Evolutionary conservation across 2,113 vertebrate species (phyloP), one percentile per base, ranked within the genome.

Genomic region (Misgurnus anguillicaudatus): DNA sequence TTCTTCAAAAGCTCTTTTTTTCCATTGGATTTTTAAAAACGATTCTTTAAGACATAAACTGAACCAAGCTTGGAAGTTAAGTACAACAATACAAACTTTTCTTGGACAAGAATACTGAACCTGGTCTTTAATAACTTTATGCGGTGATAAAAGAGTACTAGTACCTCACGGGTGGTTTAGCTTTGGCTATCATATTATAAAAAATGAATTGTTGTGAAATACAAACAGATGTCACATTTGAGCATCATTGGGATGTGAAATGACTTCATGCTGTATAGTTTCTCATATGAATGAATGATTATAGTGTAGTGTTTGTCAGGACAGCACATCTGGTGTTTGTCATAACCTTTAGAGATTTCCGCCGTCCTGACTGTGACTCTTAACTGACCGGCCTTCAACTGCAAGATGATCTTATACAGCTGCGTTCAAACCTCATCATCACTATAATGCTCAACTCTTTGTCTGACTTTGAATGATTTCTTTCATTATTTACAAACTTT

Each of bases 371-470:
- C 72, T 42, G 75, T 38, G 42, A 48, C 68, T 84, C 75, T 53
- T 16, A 71, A 45, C 65, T 9, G 39, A 64, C 82, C 36, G 85
- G 75, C 75, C 80, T 88, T 86, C 86, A 91, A 86, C 87, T 90
- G 84, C 89, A 77, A 86, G 85, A 91, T 80, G 82, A 92, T 53
- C 51, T 86, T 83, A 82, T 84, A 60, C 87, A 92, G 91, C 89
- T 93, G 89, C 84, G 77, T 86, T 83, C 84, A 78, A 80, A 85
- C 67, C 11, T 31, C 42, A 45, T 31, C 84, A 80, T 80, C 84
- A 77, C 85, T 24, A 81, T 87, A 6, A 48, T 68, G 42, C 67
- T 67, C 61, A 41, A 71, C 58, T 9, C 45, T 58, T 38, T 89
- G 83, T 80, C 89, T 90, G 89, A 91, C 76, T 82, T 92, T 89